phyloP scores from a whole-genome alignment of 2,888 invertebrate species.

The Eremobia ochroleuca region DNA sequence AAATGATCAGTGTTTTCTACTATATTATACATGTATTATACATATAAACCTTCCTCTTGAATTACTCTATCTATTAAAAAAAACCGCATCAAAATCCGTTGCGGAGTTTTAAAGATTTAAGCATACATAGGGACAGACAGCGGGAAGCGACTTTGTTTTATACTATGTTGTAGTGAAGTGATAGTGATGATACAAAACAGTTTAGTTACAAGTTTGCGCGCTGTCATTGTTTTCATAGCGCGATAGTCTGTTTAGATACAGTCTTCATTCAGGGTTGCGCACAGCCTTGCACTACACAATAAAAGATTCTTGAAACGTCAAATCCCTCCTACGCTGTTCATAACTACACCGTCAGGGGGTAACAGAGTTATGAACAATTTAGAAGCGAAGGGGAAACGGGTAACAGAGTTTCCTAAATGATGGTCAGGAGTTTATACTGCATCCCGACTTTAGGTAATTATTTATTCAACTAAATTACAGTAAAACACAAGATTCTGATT shows the following conservation, averaged over 20 bases:
- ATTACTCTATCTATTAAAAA: too few relatives aligned
- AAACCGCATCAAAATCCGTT: too few relatives aligned
- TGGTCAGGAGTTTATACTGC: not conserved
- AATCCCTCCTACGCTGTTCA: not conserved
- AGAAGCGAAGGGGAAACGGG: not conserved
- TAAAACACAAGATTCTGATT: not conserved
- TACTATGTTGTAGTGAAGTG: too few relatives aligned
- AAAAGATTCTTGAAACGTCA: not conserved
- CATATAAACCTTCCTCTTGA: too few relatives aligned
- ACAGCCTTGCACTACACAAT: not conserved
- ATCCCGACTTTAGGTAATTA: not conserved
- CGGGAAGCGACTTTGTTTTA: too few relatives aligned
- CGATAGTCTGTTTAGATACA: not conserved
- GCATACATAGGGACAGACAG: too few relatives aligned
- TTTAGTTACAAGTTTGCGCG: constrained; percentile 1
- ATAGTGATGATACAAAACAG: constrained; percentile 3
- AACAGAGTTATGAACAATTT: not conserved
- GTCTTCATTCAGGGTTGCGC: not conserved
- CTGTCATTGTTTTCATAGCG: constrained; percentile 7
- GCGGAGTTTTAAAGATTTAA: too few relatives aligned
- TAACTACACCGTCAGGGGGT: not conserved
- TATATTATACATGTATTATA: too few relatives aligned
- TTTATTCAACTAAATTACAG: not conserved
- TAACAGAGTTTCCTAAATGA: not conserved
- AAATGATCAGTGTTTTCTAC: too few relatives aligned